Evolutionary conservation across 2,113 vertebrate species (phyloP).

Genomic region (Poecilia latipinna): DNA sequence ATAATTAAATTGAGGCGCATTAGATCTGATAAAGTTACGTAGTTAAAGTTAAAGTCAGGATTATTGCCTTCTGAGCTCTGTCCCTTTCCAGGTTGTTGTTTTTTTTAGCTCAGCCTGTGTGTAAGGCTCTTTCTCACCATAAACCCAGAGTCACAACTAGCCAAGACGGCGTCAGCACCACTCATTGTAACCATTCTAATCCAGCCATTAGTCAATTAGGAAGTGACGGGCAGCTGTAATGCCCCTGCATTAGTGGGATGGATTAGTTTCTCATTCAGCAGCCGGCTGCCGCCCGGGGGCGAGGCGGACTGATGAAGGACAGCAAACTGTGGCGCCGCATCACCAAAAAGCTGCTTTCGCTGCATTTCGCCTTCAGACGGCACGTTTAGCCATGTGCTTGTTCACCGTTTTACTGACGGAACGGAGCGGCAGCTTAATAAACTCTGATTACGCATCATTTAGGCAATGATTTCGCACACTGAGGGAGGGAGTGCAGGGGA

Average conservation of each 20-base stretch:
- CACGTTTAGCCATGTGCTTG: slow-evolving; percentile 31
- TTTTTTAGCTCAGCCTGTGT: slow-evolving; percentile 22
- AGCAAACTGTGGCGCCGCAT: slow-evolving; percentile 11
- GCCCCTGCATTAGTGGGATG: slow-evolving; percentile 65
- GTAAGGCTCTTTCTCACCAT: slow-evolving; percentile 27
- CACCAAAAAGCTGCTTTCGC: slow-evolving; percentile 64
- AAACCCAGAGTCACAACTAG: slow-evolving; percentile 67
- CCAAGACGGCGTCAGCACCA: slow-evolving; percentile 68
- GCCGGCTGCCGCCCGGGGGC: slow-evolving; percentile 45
- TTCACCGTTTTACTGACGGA: slow-evolving; percentile 40
- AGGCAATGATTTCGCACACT: slow-evolving; percentile 43
- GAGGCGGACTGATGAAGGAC: slow-evolving; percentile 47
- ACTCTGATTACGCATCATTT: slow-evolving; percentile 57
- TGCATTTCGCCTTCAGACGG: slow-evolving; percentile 56
- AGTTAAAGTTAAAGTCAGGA: neutral
- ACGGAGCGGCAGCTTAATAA: slow-evolving; percentile 55
- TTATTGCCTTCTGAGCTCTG: neutral
- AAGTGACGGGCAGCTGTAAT: slow-evolving; percentile 73
- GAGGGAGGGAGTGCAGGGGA: slow-evolving; percentile 31
- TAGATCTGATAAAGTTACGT: neutral
- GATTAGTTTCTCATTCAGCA: slow-evolving; percentile 74
- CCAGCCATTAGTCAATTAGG: slow-evolving; percentile 81
- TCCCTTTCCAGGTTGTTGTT: slow-evolving; percentile 7
- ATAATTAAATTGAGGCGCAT: neutral
- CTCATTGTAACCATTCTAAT: slow-evolving; percentile 75